Percentiles rank a stretch among this genome's conserved stretches.
phyloP scores from a whole-genome alignment of 1,140 invertebrate species.

The Drosophila littoralis region DNA sequence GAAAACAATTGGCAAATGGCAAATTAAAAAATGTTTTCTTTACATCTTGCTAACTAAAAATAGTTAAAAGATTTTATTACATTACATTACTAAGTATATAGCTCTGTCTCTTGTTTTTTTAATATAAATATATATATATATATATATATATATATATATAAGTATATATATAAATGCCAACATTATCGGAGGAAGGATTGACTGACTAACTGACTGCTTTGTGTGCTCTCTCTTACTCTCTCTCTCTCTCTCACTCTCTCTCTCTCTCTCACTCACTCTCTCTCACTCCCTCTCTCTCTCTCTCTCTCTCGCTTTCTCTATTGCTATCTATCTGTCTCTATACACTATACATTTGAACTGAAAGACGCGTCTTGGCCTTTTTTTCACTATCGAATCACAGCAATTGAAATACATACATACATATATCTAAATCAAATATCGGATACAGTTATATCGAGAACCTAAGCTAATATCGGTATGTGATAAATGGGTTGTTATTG shows the following conservation, averaged over 20 bases:
- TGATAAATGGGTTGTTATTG: slow-evolving; percentile 62
- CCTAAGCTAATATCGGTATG: slow-evolving; percentile 57
- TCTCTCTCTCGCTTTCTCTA: slow-evolving; percentile 12
- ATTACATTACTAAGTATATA: slow-evolving; percentile 40
- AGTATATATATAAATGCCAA: slow-evolving; percentile 76
- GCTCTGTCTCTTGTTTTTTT: slow-evolving; percentile 31
- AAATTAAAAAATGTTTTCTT: slow-evolving; percentile 52
- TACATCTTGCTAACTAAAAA: slow-evolving; percentile 68
- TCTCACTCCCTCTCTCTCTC: slow-evolving; percentile 5
- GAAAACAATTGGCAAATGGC: slow-evolving; percentile 53
- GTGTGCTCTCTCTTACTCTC: slow-evolving; percentile 11
- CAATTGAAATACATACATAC: slow-evolving; percentile 73
- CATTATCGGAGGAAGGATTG: slow-evolving; percentile 83
- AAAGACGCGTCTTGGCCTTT: slow-evolving; percentile 79
- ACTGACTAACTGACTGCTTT: slow-evolving; percentile 69
- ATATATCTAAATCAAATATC: slow-evolving; percentile 66
- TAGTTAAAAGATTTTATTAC: slow-evolving; percentile 61
- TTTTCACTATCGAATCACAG: slow-evolving; percentile 83
- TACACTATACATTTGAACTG: slow-evolving; percentile 84
- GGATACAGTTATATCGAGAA: slow-evolving; percentile 41
- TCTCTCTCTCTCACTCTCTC: slow-evolving; percentile 14
- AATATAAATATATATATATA: slow-evolving; percentile 31
- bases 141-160: slow-evolving; percentile 31
- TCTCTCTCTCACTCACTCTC: slow-evolving; percentile 9
- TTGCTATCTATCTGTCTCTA: slow-evolving; percentile 44